Evolutionary conservation across 2,888 invertebrate species (phyloP), one percentile per base, ranked within the genome.

Genomic region (Melangyna quadrimaculata): DNA sequence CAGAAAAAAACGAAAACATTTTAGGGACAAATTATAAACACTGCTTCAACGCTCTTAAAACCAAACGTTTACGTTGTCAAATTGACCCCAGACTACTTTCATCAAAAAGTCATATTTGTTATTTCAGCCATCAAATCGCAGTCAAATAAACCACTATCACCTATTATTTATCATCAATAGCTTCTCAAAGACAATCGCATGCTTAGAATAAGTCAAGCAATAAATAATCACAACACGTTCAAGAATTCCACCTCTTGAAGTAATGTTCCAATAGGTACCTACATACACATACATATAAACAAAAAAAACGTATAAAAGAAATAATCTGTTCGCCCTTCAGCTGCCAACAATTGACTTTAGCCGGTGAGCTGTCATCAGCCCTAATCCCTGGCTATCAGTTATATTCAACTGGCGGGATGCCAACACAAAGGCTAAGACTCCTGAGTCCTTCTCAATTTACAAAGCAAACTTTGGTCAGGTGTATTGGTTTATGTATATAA

Each of bases 311-410:
- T 61, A 61, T 61, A 73, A 73, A n/a, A 19, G 72, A 69, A 80
- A 73, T 86, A 86, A 86, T 86, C 86, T 86, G 77, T 78, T 81
- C 69, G 81, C 70, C 81, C 86, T 78, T 86, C 80, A 86, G 78
- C 77, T 86, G 77, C 77, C 86, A 81, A 81, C 81, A 81, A 86
- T 81, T 81, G 81, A 81, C 77, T 78, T 48, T 61, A 27, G 40
- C 77, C 75, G 48, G 12, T 75, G 69, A 77, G 61, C 67, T 72
- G 65, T 73, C 70, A 70, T 57, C 81, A 73, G 81, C 55, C 80
- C 72, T 86, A 86, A 86, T 80, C 84, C 77, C 27, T 71, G 69
- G 69, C 77, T 86, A 80, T 80, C 86, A 78, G 72, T 73, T 81
- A 73, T 78, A 70, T 73, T 81, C 72, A 86, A 72, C 86, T 86